These are phyloP conservation scores for Ceratina calcarata DNA, from an alignment of 1,140 invertebrate genomes.

Conservation along the genomic window DNA sequence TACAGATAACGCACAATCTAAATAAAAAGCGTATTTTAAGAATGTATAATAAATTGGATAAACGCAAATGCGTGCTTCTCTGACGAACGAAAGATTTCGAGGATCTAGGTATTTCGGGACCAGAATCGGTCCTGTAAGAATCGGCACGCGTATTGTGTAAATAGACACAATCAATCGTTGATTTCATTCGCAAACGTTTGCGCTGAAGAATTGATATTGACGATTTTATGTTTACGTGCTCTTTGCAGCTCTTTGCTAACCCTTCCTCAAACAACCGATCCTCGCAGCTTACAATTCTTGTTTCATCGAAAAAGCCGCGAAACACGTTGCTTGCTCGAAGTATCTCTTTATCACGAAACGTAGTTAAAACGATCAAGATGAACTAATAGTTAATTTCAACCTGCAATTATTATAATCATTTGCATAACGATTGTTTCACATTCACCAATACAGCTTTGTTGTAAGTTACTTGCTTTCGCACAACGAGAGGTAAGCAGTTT, in stretches of 20 bases:
- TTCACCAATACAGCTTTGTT: no score
- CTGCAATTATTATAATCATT: no score
- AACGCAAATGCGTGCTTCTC: neutral
- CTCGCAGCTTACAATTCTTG: neutral
- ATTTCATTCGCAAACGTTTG: slow-evolving; percentile 15
- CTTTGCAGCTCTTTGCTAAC: neutral
- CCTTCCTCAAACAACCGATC: neutral
- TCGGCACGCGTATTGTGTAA: neutral
- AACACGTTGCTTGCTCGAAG: neutral
- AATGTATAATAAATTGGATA: no score
- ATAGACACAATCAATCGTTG: slow-evolving; percentile 22
- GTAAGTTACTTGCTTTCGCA: no score
- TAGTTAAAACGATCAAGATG: no score
- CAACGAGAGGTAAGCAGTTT: no score
- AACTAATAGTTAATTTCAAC: no score
- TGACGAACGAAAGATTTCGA: neutral
- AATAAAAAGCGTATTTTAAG: no score
- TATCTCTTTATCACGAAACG: no score
- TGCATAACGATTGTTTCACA: no score
- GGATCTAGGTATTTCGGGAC: neutral
- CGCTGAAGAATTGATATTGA: slow-evolving; percentile 12
- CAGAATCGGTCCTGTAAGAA: slow-evolving; percentile 1
- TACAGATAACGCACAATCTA: no score
- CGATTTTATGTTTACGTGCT: neutral
- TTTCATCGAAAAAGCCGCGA: neutral